Evolutionary conservation across 2,797 vertebrate species (phyloP), one percentile per base, ranked within the genome.

Genomic region (Masticophis lateralis): DNA sequence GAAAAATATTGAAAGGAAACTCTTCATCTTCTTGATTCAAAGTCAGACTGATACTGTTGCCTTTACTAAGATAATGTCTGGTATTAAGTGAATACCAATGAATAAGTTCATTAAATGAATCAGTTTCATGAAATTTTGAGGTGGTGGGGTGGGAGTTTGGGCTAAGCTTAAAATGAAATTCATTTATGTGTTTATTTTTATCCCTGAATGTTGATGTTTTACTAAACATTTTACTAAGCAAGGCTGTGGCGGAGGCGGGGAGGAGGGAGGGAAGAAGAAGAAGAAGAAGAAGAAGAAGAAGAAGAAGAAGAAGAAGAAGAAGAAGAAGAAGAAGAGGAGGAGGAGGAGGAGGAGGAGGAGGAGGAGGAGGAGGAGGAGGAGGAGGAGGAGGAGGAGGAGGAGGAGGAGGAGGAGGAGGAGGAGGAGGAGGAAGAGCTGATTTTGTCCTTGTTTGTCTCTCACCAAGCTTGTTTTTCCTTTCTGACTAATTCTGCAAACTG

Each of bases 401-500:
- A 2, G 18, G 1, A 22, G 18, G 1, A 7, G 7, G 2, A 9
- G 20, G 0, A 3, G 20, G 1, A 9, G 7, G 1, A 25, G 20
- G 4, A 25, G 7, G 1, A 25, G 7, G 4, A 9, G 7, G 0
- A 8, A 2, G 0, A 3, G 27, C 43, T 56, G 37, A 22, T 91
- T 86, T 7, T 43, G 1, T 90, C 12, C 28, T 92, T 37, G 32
- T 11, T 91, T 95, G 93, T 93, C 94, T 90, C 91, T 74, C 91
- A 63, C 69, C 56, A 56, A 90, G 13, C 14, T 57, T 83, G 37
- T 60, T 3, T 43, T 57, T 90, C 32, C 27, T 57, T 92, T 95
- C 89, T 94, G 89, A 89, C 83, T 87, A 93, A 2, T 94, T 93
- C 92, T 0, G 27, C 74, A 95, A 89, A 55, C 1, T 18, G 25